These are phyloP conservation scores for Sylvilagus floridanus DNA, from an alignment of 2,797 vertebrate genomes.

Conservation along the genomic window DNA sequence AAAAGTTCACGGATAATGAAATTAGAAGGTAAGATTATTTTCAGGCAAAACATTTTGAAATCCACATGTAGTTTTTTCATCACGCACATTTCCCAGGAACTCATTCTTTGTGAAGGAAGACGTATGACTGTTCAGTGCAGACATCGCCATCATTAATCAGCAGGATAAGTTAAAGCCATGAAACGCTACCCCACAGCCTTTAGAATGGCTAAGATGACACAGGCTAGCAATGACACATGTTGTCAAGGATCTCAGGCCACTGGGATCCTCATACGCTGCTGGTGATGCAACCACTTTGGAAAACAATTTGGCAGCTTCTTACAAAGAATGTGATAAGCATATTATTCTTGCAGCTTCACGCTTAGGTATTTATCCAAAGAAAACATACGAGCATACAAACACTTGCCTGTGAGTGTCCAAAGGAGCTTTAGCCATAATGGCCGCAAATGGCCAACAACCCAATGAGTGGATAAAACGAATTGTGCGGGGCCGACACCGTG, in stretches of 20 bases:
- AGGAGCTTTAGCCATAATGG: not conserved
- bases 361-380: not conserved
- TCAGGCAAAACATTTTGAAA: too few species aligned
- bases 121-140: fast-evolving
- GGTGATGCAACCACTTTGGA: not conserved
- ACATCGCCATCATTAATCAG: not conserved
- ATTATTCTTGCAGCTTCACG: not conserved
- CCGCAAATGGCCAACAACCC: not conserved
- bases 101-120: too few species aligned
- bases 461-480: too few species aligned
- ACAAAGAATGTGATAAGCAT: not conserved
- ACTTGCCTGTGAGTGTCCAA: not conserved
- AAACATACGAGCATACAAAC: not conserved
- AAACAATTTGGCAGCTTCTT: not conserved
- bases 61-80: too few species aligned
- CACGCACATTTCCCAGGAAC: too few species aligned
- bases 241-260: not conserved
- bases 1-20: too few species aligned
- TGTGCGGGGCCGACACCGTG: too few species aligned
- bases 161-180: not conserved
- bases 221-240: too few species aligned
- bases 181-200: too few species aligned
- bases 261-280: not conserved
- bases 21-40: too few species aligned
- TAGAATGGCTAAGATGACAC: too few species aligned